Base-by-base conservation (phyloP, 2,113 vertebrate species). In the Psettodes erumei region DNA sequence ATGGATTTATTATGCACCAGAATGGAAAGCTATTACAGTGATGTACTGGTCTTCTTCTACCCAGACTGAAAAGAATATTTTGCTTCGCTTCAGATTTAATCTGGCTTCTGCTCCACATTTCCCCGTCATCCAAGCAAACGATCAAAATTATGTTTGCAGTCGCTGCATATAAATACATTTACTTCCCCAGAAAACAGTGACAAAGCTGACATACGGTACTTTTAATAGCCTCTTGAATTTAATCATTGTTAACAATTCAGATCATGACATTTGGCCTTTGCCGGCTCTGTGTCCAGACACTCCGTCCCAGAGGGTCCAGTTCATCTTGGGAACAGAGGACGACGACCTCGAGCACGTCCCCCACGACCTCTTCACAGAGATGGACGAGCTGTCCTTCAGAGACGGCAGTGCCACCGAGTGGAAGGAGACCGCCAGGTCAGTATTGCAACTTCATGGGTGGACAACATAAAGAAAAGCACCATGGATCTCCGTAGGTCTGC, bases 351-450 rank as follows among this genome's bases (percentile, higher is more conserved):
- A 98, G 59, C 97, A 98, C 38, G 95, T 98, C 79, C 96, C 97
- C 3, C 97, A 98, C 9, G 96, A 98, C 80, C 96, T 98, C 61
- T 98, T 98, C 88, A 98, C 97, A 19, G 97, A 98, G 92, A 93
- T 98, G 95, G 96, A 98, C 63, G 97, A 98, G 77, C 94, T 98
- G 33, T 97, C 94, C 64, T 97, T 97, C 85, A 92, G 94, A 82
- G 95, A 97, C 19, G 97, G 97, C 25, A 93, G 94, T 27, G 95
- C 96, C 70, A 96, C 92, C 9, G 97, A 98, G 37, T 98, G 97
- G 97, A 97, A 94, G 88, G 97, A 98, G 90, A 98, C 96, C 0
- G 97, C 97, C 86, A 95, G 97, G 97, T 98, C 84, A 72, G 89
- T 58, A 19, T 30, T 0, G 11, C 5, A 61, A 10, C 10, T 32